These are phyloP conservation scores for Vulpes vulpes DNA, from an alignment of 2,113 vertebrate species.

Conservation along the genomic window DNA sequence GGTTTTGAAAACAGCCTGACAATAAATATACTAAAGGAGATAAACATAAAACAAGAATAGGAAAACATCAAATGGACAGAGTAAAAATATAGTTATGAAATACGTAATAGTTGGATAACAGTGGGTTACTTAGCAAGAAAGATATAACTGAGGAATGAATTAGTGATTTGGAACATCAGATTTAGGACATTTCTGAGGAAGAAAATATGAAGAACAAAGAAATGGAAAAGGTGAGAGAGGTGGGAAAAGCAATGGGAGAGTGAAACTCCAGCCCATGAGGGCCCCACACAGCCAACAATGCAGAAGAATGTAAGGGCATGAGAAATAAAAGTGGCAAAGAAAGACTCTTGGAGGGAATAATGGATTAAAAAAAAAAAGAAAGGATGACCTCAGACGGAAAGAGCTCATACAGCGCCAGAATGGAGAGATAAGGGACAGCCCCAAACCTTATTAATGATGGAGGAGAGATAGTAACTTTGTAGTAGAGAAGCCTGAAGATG, in stretches of 20 bases:
- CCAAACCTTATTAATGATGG: not conserved
- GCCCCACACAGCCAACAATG: not conserved
- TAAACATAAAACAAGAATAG: not conserved
- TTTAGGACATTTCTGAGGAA: not conserved
- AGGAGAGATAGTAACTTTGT: not conserved
- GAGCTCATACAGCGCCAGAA: not conserved
- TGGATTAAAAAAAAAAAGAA: not conserved
- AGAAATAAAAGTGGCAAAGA: not conserved
- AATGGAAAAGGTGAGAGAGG: not conserved
- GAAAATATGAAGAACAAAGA: not conserved
- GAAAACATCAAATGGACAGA: not conserved
- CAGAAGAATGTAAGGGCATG: not conserved
- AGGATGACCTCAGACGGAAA: not conserved
- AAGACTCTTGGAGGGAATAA: not conserved
- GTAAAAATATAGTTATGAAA: not conserved
- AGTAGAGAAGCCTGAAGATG: not conserved
- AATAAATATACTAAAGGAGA: not conserved
- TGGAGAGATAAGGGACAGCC: not conserved
- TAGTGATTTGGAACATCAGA: not conserved
- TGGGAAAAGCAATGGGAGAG: not conserved
- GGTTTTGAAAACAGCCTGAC: not conserved
- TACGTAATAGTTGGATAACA: not conserved
- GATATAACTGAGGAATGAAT: not conserved
- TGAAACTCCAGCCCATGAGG: not conserved
- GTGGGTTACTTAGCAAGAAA: conserved; percentile 17